These are phyloP conservation scores for Ischnus inquisitorius DNA, from an alignment of 2,888 invertebrate species.

Conservation along the genomic window DNA sequence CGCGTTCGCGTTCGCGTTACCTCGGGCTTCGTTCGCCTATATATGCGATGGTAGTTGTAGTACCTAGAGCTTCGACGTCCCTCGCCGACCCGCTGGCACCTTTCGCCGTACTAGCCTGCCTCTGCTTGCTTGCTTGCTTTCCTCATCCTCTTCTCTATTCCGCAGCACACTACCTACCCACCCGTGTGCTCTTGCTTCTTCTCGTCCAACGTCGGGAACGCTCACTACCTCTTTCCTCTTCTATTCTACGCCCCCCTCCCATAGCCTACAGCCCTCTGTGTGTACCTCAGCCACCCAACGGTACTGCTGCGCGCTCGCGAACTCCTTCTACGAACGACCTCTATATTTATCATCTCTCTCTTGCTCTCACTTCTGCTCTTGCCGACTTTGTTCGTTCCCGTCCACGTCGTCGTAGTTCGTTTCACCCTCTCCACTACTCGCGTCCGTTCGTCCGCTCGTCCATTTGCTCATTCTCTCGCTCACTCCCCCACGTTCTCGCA, in stretches of 20 bases:
- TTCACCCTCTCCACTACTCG: slow-evolving; percentile 63
- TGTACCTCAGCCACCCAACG: slow-evolving; percentile 69
- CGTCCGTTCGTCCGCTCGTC: slow-evolving; percentile 58
- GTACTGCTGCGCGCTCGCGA: slow-evolving; percentile 77
- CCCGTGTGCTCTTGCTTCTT: slow-evolving; percentile 66
- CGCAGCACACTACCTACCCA: slow-evolving; percentile 36
- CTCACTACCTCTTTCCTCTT: slow-evolving; percentile 29
- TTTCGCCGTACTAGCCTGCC: slow-evolving; percentile 59
- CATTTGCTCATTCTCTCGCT: slow-evolving; percentile 59
- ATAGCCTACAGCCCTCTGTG: slow-evolving; percentile 48
- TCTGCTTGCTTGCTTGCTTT: slow-evolving; percentile 46
- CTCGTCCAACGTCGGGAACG: slow-evolving; percentile 48
- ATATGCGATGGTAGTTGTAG: not conserved
- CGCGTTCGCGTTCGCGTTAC: slow-evolving; percentile 58
- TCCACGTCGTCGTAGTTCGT: slow-evolving; percentile 68
- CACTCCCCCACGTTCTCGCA: slow-evolving; percentile 65
- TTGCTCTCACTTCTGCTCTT: slow-evolving; percentile 73
- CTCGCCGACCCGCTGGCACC: slow-evolving; percentile 67
- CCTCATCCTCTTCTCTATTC: slow-evolving; percentile 52
- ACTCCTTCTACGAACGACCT: slow-evolving; percentile 62
- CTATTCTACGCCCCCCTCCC: slow-evolving; percentile 28
- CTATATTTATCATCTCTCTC: slow-evolving; percentile 62
- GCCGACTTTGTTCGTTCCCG: slow-evolving; percentile 72
- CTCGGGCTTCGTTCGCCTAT: slow-evolving; percentile 37
- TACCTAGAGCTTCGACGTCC: slow-evolving; percentile 52